Percentiles rank a stretch among this genome's conserved stretches.
Evolutionary conservation across 2,888 invertebrate genomes (phyloP).

Genomic region (Plagiodera versicolora): DNA sequence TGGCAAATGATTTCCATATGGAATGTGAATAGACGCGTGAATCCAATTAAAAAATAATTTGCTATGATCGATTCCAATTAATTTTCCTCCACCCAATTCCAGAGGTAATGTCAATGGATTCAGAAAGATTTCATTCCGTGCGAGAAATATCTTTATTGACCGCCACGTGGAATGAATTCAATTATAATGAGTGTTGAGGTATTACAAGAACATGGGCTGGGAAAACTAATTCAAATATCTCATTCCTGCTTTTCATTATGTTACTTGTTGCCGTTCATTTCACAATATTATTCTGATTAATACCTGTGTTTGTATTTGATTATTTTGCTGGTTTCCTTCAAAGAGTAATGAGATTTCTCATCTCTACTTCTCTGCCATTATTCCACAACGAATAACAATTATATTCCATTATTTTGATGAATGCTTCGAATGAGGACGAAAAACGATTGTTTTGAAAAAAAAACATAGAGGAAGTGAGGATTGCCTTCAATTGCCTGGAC

Average conservation of each 20-base stretch:
- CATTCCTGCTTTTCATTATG: not conserved
- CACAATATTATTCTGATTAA: not conserved
- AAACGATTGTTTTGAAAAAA: no score
- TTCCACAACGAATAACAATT: no score
- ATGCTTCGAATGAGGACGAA: no score
- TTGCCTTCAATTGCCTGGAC: no score
- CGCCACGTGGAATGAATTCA: not conserved
- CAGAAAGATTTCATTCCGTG: not conserved
- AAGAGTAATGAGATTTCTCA: not conserved
- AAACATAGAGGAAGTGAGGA: no score
- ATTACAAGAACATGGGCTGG: not conserved
- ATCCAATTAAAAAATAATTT: not conserved
- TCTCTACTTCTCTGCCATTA: not conserved
- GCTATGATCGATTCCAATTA: not conserved
- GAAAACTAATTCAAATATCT: not conserved
- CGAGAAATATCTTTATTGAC: not conserved
- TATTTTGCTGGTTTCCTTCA: not conserved
- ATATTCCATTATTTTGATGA: no score
- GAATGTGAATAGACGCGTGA: not conserved
- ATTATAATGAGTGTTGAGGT: not conserved
- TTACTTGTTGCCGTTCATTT: not conserved
- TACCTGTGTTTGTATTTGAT: not conserved
- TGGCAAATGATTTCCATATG: not conserved
- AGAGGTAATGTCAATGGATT: not conserved
- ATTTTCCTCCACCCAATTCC: not conserved